Evolutionary conservation across 2,113 vertebrate genomes (phyloP), one percentile per base, ranked within the genome.

Genomic region (Galbula dea): DNA sequence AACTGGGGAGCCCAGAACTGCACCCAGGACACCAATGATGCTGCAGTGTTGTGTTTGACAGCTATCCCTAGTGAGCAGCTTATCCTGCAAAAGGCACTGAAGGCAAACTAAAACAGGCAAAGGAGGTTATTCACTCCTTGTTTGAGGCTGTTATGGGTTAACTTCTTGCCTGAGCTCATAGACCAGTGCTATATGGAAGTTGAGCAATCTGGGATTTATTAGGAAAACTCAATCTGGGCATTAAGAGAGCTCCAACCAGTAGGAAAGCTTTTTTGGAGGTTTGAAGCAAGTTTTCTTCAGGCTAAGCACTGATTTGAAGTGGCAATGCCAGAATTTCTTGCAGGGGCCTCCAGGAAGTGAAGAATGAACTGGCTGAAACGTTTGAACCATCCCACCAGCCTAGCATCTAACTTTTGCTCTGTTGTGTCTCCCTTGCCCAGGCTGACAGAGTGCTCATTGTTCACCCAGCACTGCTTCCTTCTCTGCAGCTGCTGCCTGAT

Each of bases 161-260:
- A 94, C 11, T 8, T 10, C 48, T 82, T n/a, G 81, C n/a, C 81
- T 34, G 46, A 62, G 86, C 66, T 68, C 54, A 11, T 2, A 37
- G 69, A 34, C 10, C 37, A 19, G 46, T 26, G 71, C 24, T 43
- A 11, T 54, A 15, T 19, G 49, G 72, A 94, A 71, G 46, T 29
- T 84, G 80, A 83, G 71, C 41, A 74, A 91, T 88, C 78, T 94
- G 84, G 78, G 76, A 88, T 88, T 78, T 54, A 90, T 93, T 90
- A 96, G 37, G 46, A 52, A 68, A 83, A 58, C 37, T 73, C 49
- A 61, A 58, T 71, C 54, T 46, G 67, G 82, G 87, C 78, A 63
- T 65, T 54, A 73, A 72, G 41, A 49, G 46, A 24, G 22, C 59
- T 69, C 62, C 46, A 75, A 55, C 43, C 74, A 93, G 68, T 51